phyloP scores from a whole-genome alignment of 2,888 invertebrate genomes.

The Sesia bembeciformis region DNA sequence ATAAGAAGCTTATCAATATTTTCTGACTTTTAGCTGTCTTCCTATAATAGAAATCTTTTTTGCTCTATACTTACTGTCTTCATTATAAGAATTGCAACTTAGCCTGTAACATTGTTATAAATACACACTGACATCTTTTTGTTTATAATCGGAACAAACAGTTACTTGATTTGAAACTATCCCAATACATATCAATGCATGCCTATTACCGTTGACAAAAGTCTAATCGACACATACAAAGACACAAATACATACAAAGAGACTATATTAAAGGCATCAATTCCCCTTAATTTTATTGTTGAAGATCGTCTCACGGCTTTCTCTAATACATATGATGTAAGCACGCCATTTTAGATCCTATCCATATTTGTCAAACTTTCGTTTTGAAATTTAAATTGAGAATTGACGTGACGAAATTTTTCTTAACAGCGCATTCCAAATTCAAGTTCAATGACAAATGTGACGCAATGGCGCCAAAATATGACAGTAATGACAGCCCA shows the following conservation, averaged over 20 bases:
- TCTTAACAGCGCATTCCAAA: neutral
- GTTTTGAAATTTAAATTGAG: neutral
- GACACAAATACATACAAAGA: slow-evolving; percentile 6
- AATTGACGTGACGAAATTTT: neutral
- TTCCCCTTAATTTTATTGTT: slow-evolving; percentile 34
- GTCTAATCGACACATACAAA: slow-evolving; percentile 19
- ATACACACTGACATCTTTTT: too few relatives aligned
- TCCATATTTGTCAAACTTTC: neutral
- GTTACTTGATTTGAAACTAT: neutral
- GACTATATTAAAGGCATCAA: slow-evolving; percentile 34
- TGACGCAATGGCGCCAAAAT: slow-evolving; percentile 7
- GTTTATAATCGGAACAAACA: too few relatives aligned
- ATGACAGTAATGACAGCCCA: neutral
- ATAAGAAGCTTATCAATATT: too few relatives aligned
- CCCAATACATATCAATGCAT: slow-evolving; percentile 5
- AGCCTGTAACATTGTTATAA: too few relatives aligned
- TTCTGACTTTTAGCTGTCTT: too few relatives aligned
- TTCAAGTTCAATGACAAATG: slow-evolving; percentile 36
- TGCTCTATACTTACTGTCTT: too few relatives aligned
- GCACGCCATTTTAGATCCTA: neutral
- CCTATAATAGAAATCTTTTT: too few relatives aligned
- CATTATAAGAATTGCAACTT: too few relatives aligned
- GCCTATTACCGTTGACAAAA: slow-evolving; percentile 19
- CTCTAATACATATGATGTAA: slow-evolving; percentile 5
- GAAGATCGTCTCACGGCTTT: slow-evolving; percentile 20